Evolutionary conservation across 2,888 invertebrate genomes (phyloP).

Genomic region (Branchellion lobata): DNA sequence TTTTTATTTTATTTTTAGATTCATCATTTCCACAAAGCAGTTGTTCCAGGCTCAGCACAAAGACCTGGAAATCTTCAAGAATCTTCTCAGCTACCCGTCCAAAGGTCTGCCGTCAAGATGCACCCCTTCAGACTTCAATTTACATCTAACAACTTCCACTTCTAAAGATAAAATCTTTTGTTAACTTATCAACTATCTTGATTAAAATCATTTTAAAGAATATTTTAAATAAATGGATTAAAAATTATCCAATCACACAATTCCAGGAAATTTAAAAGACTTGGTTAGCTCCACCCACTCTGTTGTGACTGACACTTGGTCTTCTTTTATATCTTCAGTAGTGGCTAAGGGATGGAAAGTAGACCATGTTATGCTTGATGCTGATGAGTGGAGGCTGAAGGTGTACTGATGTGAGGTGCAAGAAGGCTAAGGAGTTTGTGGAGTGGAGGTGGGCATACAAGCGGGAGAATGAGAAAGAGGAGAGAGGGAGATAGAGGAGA

Average conservation of each 20-base stretch:
- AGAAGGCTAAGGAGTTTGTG: no score
- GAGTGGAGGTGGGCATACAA: no score
- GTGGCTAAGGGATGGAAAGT: slow-evolving; percentile 54
- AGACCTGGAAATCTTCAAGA: background rate
- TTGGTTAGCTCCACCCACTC: slow-evolving; percentile 11
- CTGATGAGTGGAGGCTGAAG: slow-evolving; percentile 58
- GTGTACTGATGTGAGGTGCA: no score
- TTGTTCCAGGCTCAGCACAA: background rate
- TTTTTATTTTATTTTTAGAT: background rate
- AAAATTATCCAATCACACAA: no score
- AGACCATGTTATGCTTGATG: slow-evolving; percentile 55
- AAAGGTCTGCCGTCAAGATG: background rate
- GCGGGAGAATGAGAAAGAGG: no score
- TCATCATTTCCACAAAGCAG: background rate
- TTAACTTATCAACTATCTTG: no score
- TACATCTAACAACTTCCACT: background rate
- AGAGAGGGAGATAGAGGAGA: no score
- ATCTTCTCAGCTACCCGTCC: background rate
- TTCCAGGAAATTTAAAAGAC: background rate
- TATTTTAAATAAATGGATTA: no score
- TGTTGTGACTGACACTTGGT: slow-evolving; percentile 21
- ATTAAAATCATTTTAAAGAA: no score
- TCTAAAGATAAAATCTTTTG: background rate
- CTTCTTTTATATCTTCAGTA: background rate
- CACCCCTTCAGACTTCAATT: no score